Base-by-base conservation (phyloP, 2,797 vertebrate genomes). In the Mormyrops boulengeri region DNA sequence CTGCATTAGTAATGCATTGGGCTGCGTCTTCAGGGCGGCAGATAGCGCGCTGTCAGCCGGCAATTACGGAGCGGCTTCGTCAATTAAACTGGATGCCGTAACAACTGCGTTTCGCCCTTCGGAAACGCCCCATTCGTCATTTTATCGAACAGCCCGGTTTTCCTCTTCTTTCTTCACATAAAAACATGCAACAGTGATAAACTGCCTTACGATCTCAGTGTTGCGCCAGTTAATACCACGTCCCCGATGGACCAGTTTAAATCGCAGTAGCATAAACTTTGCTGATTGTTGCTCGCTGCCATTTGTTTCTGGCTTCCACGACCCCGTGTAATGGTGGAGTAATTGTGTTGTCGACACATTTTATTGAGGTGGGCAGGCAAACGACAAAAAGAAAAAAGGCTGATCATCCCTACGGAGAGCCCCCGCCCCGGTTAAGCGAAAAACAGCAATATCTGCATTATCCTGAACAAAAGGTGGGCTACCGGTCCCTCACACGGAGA, bases 1-100 rank as follows among this genome's bases (percentile, higher is more conserved):
- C 89, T 60, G 89, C 89, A 85, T 91, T 95, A 90, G 92, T 93
- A 93, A 92, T 91, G 94, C 93, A 92, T 95, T 91, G 90, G 89
- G 88, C 91, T 89, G 89, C 88, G 90, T 91, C 90, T 92, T 91
- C 77, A 90, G 88, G 91, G 60, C 41, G 85, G 87, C 82, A 66
- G 85, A 89, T 88, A 89, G 66, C 50, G 66, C 50, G 77, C 91
- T 91, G 91, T 69, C 77, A 92, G 90, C 47, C 47, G 87, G 88
- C 91, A 92, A 90, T 91, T 90, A 91, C 26, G 89, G 92, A 90
- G 91, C 6, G 90, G 66, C 73, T 7, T 30, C 89, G 90, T 91
- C 92, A 88, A 92, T 91, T 91, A 88, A 92, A 91, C 92, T 91
- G 89, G 90, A 93, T 90, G 4, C 82, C 90, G 89, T 92, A 90